phyloP scores from a whole-genome alignment of 2,797 vertebrate species.

The Pitangus sulphuratus region DNA sequence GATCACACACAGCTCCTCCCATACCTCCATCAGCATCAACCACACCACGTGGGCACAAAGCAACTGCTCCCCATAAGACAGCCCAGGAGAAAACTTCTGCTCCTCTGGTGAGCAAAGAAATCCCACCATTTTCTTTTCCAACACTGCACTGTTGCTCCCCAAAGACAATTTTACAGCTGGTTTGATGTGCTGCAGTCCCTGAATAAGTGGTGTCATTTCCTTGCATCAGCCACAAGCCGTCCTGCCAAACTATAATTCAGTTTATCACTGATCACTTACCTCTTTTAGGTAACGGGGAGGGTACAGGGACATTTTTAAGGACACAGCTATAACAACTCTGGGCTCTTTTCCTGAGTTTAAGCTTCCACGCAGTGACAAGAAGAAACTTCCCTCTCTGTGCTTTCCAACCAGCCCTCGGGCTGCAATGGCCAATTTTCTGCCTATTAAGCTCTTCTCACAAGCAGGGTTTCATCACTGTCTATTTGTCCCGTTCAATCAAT shows the following conservation, averaged over 20 bases:
- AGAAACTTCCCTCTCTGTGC: not conserved
- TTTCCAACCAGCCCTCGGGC: not conserved
- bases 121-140: not conserved
- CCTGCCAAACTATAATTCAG: not conserved
- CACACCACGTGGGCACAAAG: not conserved
- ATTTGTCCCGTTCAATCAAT: slow-evolving; percentile 3
- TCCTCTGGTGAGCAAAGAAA: not conserved
- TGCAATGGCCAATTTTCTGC: slow-evolving; percentile 33
- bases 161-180: not conserved
- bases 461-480: not conserved
- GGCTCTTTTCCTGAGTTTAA: not conserved
- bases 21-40: not conserved
- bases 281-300: not conserved
- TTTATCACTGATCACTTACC: not conserved
- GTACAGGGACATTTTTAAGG: not conserved
- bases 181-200: no score
- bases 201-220: rapidly evolving
- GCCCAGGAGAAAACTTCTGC: not conserved
- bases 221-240: not conserved
- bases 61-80: rapidly evolving
- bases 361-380: not conserved
- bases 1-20: not conserved
- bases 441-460: slow-evolving; percentile 39
- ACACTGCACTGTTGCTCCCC: not conserved
- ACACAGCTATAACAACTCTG: not conserved